Evolutionary conservation across 2,113 vertebrate genomes (phyloP).

Genomic region (Anhinga anhinga): DNA sequence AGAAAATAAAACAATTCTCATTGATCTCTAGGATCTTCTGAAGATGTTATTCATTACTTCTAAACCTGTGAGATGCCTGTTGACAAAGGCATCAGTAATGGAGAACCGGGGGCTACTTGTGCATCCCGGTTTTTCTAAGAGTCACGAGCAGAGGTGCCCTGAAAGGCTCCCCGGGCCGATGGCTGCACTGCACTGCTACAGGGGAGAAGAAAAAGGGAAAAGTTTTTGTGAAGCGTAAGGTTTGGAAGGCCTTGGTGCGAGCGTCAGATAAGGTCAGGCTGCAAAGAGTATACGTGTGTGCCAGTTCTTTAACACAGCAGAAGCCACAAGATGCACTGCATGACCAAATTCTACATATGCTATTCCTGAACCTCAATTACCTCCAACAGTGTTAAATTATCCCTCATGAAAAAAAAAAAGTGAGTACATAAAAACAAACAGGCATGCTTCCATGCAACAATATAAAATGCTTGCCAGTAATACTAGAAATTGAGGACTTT

Average conservation of each 20-base stretch:
- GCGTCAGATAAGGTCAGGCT: not conserved
- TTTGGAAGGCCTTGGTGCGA: not conserved
- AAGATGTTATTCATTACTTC: not conserved
- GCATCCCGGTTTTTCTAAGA: not conserved
- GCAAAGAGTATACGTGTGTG: not conserved
- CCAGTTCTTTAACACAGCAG: not conserved
- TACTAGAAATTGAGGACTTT: not conserved
- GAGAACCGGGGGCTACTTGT: not conserved
- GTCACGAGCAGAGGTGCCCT: not conserved
- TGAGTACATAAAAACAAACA: not conserved
- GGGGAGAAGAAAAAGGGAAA: too few relatives aligned
- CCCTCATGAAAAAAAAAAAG: not conserved
- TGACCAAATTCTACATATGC: conserved; percentile 3
- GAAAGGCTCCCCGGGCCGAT: not conserved
- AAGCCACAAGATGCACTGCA: not conserved
- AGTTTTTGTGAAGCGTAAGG: not conserved
- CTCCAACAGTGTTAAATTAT: conserved; percentile 16
- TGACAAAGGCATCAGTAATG: not conserved
- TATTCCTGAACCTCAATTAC: not conserved
- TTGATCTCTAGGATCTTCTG: not conserved
- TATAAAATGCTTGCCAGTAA: conserved; percentile 1
- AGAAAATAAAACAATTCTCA: not conserved
- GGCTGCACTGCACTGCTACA: not conserved
- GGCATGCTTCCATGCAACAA: not conserved
- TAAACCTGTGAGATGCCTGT: not conserved